Percentiles rank a stretch among this genome's conserved stretches.
phyloP scores from a whole-genome alignment of 2,888 invertebrate species.

The Halocaridina rubra region DNA sequence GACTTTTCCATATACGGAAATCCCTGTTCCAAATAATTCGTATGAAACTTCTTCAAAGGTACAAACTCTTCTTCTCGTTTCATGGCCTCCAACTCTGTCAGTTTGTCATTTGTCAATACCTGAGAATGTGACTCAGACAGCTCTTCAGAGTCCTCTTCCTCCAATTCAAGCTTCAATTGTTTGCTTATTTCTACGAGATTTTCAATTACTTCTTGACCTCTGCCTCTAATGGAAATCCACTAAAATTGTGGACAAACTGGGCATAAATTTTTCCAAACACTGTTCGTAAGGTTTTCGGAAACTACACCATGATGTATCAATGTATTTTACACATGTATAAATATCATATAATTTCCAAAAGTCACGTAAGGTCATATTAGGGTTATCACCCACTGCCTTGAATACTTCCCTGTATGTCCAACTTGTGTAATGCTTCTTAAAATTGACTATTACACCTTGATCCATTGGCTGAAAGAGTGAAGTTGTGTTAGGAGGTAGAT shows the following conservation, averaged over 20 bases:
- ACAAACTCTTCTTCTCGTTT: background rate
- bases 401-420: no score
- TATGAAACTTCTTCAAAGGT: background rate
- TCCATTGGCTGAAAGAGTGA: conserved; percentile 14
- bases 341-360: no score
- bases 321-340: conserved; percentile 45
- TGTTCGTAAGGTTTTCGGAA: conserved; percentile 24
- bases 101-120: background rate
- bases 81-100: background rate
- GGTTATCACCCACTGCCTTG: no score
- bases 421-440: conserved; percentile 63
- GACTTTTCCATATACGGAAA: background rate
- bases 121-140: no score
- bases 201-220: background rate
- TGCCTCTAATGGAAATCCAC: background rate
- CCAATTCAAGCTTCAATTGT: no score
- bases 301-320: conserved; percentile 53
- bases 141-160: no score
- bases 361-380: no score
- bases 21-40: background rate
- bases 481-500: conserved; percentile 20
- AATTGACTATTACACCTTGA: conserved; percentile 52
- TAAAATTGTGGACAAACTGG: background rate
- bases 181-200: background rate
- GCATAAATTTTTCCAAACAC: conserved; percentile 47